phyloP scores from a whole-genome alignment of 2,113 vertebrate species.

The Limnothrissa miodon region DNA sequence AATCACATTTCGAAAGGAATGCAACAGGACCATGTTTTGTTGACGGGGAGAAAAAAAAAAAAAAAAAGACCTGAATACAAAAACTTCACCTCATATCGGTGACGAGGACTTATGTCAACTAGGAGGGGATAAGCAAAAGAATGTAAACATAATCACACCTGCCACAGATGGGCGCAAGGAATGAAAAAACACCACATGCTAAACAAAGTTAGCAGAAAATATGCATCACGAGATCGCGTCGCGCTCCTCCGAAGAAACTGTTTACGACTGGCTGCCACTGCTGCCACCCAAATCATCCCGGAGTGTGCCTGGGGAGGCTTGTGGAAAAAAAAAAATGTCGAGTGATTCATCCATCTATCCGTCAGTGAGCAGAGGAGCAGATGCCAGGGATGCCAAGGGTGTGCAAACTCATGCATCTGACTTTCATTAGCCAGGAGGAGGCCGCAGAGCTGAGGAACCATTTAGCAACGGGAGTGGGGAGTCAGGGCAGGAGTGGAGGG shows the following conservation, averaged over 20 bases:
- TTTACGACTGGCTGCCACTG: slow-evolving; percentile 43
- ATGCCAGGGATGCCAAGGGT: slow-evolving; percentile 52
- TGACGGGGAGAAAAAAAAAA: background rate
- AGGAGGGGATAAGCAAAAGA: background rate
- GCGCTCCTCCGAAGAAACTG: slow-evolving; percentile 22
- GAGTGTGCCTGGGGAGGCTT: slow-evolving; percentile 16
- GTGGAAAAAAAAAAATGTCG: background rate
- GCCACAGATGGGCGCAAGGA: slow-evolving; percentile 44
- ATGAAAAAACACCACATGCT: slow-evolving; percentile 47
- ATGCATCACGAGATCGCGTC: slow-evolving; percentile 54
- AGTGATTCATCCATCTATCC: slow-evolving; percentile 59
- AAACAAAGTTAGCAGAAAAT: slow-evolving; percentile 63
- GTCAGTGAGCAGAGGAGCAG: slow-evolving; percentile 47
- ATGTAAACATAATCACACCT: background rate
- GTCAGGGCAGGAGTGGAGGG: too few species aligned
- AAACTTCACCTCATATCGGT: background rate
- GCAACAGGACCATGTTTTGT: background rate
- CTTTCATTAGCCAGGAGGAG: slow-evolving; percentile 56
- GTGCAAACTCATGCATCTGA: slow-evolving; percentile 57
- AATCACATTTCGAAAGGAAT: background rate
- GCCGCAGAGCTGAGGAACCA: slow-evolving; percentile 39
- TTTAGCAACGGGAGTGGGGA: too few species aligned
- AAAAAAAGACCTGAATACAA: background rate
- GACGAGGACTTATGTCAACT: background rate
- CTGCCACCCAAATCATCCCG: slow-evolving; percentile 18